These are phyloP conservation scores for Psophia crepitans DNA, from an alignment of 2,113 vertebrate genomes.

Conservation along the genomic window DNA sequence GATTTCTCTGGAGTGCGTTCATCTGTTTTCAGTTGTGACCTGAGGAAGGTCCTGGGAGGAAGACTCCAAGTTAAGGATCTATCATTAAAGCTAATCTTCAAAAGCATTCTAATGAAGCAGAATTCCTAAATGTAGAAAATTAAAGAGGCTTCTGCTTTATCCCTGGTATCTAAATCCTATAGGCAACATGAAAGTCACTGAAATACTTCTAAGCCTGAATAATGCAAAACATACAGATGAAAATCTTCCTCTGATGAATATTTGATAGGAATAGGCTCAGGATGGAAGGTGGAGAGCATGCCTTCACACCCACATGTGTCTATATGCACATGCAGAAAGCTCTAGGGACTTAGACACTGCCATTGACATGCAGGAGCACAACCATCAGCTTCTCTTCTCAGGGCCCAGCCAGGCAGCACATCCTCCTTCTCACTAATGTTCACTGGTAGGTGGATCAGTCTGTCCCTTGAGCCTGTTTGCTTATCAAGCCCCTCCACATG, in stretches of 20 bases:
- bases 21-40: not conserved
- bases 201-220: slow-evolving; percentile 24
- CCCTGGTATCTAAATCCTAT: slow-evolving; percentile 5
- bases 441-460: not conserved
- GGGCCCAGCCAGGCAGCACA: not conserved
- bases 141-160: slow-evolving; percentile 9
- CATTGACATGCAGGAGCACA: not conserved
- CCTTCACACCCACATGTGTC: not conserved
- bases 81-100: slow-evolving; percentile 2
- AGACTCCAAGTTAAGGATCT: not conserved
- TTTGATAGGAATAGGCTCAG: not conserved
- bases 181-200: slow-evolving; percentile 20
- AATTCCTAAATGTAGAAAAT: slow-evolving; percentile 1
- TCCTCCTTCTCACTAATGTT: not conserved
- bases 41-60: not conserved
- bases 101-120: slow-evolving; percentile 40
- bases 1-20: not conserved
- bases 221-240: not conserved
- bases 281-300: not conserved
- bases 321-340: not conserved
- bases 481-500: not conserved
- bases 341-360: not conserved
- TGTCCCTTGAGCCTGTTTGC: not conserved
- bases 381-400: not conserved
- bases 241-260: slow-evolving; percentile 45